Conservation (phyloP, 35 echinoderm and acorn worm species). For the Eucidaris tribuloides region DNA sequence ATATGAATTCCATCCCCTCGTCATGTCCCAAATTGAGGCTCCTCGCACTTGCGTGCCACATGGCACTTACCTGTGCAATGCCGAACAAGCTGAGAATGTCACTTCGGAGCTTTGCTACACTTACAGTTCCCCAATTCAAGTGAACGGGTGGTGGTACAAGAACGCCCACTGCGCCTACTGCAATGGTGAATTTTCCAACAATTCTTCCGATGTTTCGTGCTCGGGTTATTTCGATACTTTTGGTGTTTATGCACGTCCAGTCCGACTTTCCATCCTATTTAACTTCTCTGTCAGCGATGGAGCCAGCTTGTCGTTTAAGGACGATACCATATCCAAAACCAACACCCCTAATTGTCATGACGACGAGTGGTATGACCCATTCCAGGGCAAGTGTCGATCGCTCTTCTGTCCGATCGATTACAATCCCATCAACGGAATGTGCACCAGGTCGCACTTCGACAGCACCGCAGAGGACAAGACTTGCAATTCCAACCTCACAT, state of each 20-base stretch:
- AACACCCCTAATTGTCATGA: not conserved
- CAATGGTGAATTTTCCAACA: not conserved
- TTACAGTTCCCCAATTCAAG: not conserved
- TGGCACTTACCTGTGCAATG: not conserved
- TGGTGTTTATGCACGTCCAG: no score
- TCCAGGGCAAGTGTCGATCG: not conserved
- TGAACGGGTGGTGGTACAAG: not conserved
- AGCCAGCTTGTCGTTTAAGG: not conserved
- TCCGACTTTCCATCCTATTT: not conserved
- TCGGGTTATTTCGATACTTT: no score
- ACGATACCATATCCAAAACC: not conserved
- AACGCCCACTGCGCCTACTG: slow-evolving; percentile 1
- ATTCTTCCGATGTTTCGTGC: not conserved
- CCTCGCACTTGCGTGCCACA: no score
- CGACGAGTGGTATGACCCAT: not conserved
- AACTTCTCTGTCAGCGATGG: not conserved
- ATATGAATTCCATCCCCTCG: no score
- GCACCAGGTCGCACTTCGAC: not conserved
- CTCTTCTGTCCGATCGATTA: not conserved
- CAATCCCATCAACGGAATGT: not conserved
- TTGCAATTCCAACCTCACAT: not conserved
- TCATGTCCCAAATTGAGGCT: no score
- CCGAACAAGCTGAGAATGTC: not conserved
- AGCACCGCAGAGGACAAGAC: not conserved
- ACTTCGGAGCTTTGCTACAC: not conserved